Evolutionary conservation across 2,888 invertebrate genomes (phyloP).

Genomic region (Andrena bicolor): DNA sequence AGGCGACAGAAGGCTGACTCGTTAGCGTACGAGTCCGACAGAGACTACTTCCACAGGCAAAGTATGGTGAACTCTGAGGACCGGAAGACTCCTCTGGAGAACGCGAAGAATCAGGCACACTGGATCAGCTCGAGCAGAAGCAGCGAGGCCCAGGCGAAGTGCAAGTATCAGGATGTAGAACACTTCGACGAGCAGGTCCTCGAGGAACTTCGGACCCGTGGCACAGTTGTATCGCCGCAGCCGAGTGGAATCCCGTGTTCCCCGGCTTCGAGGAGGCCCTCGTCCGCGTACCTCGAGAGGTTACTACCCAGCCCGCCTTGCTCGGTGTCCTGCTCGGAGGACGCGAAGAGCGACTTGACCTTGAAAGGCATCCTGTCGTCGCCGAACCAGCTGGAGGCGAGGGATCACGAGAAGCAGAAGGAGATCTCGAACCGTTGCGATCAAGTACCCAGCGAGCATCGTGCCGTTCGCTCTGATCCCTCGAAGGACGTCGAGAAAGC

Average conservation of each 20-base stretch:
- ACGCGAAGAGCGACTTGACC: conserved; percentile 87
- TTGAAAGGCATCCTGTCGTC: conserved; percentile 75
- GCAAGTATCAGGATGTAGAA: conserved; percentile 79
- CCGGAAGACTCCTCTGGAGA: conserved; percentile 49
- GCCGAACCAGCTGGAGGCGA: conserved; percentile 64
- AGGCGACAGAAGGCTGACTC: conserved; percentile 66
- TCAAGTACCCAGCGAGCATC: conserved; percentile 37
- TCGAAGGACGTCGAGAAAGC: conserved; percentile 45
- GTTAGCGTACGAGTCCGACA: conserved; percentile 57
- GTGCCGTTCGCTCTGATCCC: conserved; percentile 10
- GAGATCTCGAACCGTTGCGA: conserved; percentile 62
- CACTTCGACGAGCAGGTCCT: conserved; percentile 87
- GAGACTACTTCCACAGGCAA: conserved; percentile 41
- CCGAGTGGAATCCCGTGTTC: conserved; percentile 89
- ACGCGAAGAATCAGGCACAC: conserved; percentile 51
- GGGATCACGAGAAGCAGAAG: conserved; percentile 66
- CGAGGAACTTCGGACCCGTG: conserved; percentile 88
- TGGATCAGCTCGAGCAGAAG: conserved; percentile 66
- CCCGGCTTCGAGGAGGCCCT: conserved; percentile 73
- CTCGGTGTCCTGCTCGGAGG: conserved; percentile 91
- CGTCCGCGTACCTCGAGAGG: conserved; percentile 86
- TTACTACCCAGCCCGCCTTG: conserved; percentile 89
- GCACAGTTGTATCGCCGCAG: conserved; percentile 87
- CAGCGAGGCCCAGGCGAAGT: conserved; percentile 78
- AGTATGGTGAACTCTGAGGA: conserved; percentile 41